Conservation (phyloP, 2,113 vertebrate genomes). For the Sciurus niger region DNA sequence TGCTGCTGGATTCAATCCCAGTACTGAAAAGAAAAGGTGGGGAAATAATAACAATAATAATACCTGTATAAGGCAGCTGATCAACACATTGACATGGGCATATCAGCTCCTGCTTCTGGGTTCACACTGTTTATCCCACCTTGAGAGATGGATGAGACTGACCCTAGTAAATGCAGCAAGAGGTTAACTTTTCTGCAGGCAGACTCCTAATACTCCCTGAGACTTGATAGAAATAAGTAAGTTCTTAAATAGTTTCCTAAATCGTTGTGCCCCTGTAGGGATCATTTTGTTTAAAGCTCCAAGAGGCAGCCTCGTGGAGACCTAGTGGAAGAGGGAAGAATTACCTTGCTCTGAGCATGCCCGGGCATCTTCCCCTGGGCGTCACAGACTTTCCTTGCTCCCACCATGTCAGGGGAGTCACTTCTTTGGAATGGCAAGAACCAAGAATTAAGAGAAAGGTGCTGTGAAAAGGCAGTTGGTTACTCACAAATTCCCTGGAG, state of each 20-base stretch:
- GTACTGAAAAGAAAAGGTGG: no score
- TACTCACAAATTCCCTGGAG: neutral
- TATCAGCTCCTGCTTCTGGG: neutral
- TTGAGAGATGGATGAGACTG: neutral
- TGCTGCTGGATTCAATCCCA: no score
- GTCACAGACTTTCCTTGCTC: neutral
- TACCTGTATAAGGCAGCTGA: neutral
- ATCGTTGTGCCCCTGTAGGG: neutral
- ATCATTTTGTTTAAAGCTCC: neutral
- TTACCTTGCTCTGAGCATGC: neutral
- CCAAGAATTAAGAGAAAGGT: neutral
- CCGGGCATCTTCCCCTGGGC: neutral
- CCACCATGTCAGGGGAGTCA: neutral
- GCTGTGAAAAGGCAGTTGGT: neutral
- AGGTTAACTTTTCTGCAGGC: neutral
- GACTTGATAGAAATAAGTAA: constrained; percentile 26
- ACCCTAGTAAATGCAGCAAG: neutral
- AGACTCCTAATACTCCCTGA: neutral
- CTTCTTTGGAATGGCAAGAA: neutral
- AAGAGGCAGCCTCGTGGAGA: neutral
- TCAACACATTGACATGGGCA: neutral
- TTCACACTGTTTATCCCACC: neutral
- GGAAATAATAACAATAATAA: no score
- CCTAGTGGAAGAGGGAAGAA: neutral
- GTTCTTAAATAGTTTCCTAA: neutral